Evolutionary conservation across 2,888 invertebrate species (phyloP).

Genomic region (Poecilus cupreus): DNA sequence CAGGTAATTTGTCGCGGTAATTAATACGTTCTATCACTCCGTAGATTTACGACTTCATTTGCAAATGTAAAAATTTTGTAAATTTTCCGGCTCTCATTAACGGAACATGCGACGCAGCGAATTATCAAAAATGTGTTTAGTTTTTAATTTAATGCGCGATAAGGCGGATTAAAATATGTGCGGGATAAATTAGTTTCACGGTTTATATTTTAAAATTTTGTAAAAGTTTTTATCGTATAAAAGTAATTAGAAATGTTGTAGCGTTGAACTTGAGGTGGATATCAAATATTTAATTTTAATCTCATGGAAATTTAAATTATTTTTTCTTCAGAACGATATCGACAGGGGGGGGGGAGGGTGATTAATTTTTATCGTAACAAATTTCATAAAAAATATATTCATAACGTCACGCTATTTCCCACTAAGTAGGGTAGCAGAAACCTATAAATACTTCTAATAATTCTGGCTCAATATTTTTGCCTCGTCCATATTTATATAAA

Average conservation of each 20-base stretch:
- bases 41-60: slow-evolving; percentile 41
- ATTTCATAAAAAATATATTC: too few relatives aligned
- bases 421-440: too few relatives aligned
- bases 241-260: slow-evolving; percentile 24
- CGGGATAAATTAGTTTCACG: slow-evolving; percentile 22
- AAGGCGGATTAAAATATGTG: slow-evolving; percentile 37
- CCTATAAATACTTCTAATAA: too few relatives aligned
- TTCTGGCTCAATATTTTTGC: too few relatives aligned
- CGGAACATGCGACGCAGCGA: slow-evolving; percentile 15
- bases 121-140: slow-evolving; percentile 36
- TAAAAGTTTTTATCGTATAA: slow-evolving; percentile 11
- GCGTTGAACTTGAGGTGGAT: slow-evolving; percentile 26
- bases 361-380: not conserved
- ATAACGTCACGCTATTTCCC: too few relatives aligned
- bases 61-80: slow-evolving; percentile 30
- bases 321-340: slow-evolving; percentile 7
- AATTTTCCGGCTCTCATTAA: slow-evolving; percentile 11
- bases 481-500: too few relatives aligned
- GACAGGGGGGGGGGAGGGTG: not conserved
- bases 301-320: slow-evolving; percentile 2
- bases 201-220: slow-evolving; percentile 31
- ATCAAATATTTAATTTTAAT: slow-evolving; percentile 45
- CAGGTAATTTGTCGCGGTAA: slow-evolving; percentile 16
- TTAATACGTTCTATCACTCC: slow-evolving; percentile 23
- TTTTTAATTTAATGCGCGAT: slow-evolving; percentile 30